These are phyloP conservation scores for Prietella phreatophila DNA, from an alignment of 2,113 vertebrate species.

Conservation along the genomic window DNA sequence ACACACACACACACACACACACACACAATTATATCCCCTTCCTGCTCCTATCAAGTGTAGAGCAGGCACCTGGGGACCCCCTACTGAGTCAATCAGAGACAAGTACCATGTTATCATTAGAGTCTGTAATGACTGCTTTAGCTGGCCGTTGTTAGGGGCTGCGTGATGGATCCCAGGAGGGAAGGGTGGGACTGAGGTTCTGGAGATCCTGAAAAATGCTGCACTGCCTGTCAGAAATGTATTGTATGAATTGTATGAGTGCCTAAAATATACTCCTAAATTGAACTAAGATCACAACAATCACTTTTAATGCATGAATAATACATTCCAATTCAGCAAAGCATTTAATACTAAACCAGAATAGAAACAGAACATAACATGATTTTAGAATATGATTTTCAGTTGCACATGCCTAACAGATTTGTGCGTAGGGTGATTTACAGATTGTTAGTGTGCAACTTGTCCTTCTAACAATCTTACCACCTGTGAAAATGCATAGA, in stretches of 20 bases:
- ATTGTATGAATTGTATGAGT: conserved; percentile 3
- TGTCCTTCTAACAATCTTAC: conserved; percentile 14
- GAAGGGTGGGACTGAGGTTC: conserved; percentile 6
- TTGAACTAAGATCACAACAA: not conserved
- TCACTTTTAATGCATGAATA: not conserved
- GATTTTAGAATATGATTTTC: conserved; percentile 30
- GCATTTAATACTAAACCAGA: conserved; percentile 1
- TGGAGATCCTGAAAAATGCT: conserved; percentile 28
- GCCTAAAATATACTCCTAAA: not conserved
- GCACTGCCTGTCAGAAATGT: conserved; percentile 28
- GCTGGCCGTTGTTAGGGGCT: conserved; percentile 26
- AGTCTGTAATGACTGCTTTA: conserved; percentile 43
- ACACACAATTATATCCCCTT: not conserved
- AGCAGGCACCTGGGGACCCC: conserved; percentile 38
- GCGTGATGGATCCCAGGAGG: conserved; percentile 30
- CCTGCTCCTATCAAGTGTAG: conserved; percentile 39
- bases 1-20: not conserved
- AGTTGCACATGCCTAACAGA: conserved; percentile 27
- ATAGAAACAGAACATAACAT: conserved; percentile 9
- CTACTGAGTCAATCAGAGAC: conserved; percentile 43
- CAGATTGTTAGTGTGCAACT: conserved; percentile 30
- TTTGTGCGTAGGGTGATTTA: conserved; percentile 31
- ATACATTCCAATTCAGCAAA: conserved; percentile 1
- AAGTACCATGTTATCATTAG: conserved; percentile 34
- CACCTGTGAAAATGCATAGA: conserved; percentile 23